Base-by-base conservation (phyloP, 2,888 invertebrate genomes). In the Papilio elwesi region DNA sequence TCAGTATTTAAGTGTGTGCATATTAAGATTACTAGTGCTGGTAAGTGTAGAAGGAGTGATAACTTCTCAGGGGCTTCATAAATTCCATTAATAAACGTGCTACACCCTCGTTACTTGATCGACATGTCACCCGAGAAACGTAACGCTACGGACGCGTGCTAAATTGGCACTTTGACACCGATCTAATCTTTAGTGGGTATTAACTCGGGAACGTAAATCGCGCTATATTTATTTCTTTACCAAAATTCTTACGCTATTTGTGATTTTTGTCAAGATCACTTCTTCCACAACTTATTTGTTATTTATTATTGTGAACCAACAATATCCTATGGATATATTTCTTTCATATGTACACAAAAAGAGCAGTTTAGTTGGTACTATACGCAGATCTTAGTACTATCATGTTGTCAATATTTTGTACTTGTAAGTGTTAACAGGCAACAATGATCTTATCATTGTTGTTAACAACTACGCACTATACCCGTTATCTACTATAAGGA, bases 61-160 rank as follows among this genome's bases (percentile, higher is more conserved):
- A 57, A 59, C 38, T 16, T 71, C 66, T 71, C 66, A 51, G 16
- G 66, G 59, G 71, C 57, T 59, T 52, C 66, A 71, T 81, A 78
- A 78, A 79, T 77, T 76, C 63, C 65, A 72, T 76, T 76, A 78
- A 77, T 77, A 79, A 75, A 74, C 76, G 71, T 53, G 68, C 70
- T 76, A 77, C 72, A 76, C 76, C 76, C 77, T 80, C 81, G 76
- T 79, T 81, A 80, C 68, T 69, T 43, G 64, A 68, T 73, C 68
- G 73, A 68, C 64, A 64, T 69, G 69, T 69, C 73, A 73, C 55
- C 55, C 57, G 68, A 73, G 68, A 64, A 73, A 55, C 53, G 57
- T 55, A 69, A 64, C 64, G 55, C 15, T 36, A 65, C 65, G 38
- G 65, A 65, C 49, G 59, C 68, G 65, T 68, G 57, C 73, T 73